These are phyloP conservation scores for Gambusia yucatana DNA, from an alignment of 2,797 vertebrate genomes.

Conservation along the genomic window DNA sequence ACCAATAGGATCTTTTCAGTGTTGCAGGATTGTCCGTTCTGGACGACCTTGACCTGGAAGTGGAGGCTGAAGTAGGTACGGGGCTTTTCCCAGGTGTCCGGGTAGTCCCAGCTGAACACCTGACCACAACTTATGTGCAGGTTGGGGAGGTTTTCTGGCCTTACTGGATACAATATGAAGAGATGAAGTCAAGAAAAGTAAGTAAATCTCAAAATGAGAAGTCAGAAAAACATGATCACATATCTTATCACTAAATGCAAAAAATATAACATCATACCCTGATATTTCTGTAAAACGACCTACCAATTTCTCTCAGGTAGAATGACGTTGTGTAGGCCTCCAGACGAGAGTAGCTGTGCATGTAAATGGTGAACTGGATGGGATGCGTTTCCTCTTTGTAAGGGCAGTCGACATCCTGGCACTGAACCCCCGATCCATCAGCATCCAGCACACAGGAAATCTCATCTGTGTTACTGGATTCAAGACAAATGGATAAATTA, in stretches of 20 bases:
- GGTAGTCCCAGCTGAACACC: constrained; percentile 70
- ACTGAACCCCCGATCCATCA: constrained; percentile 51
- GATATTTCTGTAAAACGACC: background rate
- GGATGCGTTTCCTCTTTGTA: constrained; percentile 62
- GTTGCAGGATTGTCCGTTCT: constrained; percentile 42
- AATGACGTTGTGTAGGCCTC: constrained; percentile 66
- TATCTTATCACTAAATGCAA: background rate
- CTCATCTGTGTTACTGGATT: constrained; percentile 33
- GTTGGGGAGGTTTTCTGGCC: constrained; percentile 60
- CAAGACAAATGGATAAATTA: constrained; percentile 22
- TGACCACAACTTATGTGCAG: constrained; percentile 36
- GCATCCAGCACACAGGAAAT: constrained; percentile 59
- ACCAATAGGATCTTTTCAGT: constrained; percentile 14
- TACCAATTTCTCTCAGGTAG: constrained; percentile 73
- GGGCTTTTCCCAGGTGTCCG: constrained; percentile 76
- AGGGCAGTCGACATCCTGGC: constrained; percentile 53
- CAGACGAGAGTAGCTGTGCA: constrained; percentile 50
- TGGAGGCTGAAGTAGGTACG: constrained; percentile 68
- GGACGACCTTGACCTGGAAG: constrained; percentile 76
- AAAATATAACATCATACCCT: background rate
- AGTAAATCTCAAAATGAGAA: background rate
- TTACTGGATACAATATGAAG: constrained; percentile 56
- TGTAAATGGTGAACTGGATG: constrained; percentile 59
- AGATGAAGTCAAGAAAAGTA: background rate
- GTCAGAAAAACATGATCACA: background rate